These are phyloP conservation scores for Augochlora pura DNA, from an alignment of 1,140 invertebrate genomes.

Conservation along the genomic window DNA sequence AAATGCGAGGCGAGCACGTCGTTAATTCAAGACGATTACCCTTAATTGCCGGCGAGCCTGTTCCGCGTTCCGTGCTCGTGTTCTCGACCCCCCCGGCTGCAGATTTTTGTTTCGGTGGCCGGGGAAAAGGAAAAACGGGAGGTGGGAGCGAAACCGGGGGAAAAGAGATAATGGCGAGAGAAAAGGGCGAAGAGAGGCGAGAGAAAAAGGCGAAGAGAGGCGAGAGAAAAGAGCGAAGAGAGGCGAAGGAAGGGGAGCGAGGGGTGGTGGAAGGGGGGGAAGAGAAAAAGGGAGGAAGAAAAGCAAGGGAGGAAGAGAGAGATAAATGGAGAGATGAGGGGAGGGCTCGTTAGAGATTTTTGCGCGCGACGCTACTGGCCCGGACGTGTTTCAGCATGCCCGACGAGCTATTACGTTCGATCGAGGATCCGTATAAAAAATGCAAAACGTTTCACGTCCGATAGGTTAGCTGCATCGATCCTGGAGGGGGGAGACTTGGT, in stretches of 20 bases:
- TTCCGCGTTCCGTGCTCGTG: not conserved
- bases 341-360: not conserved
- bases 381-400: not conserved
- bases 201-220: too few relatives aligned
- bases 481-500: constrained; percentile 17
- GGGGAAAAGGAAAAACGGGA: not conserved
- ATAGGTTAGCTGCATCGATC: constrained; percentile 43
- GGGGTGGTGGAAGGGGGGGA: too few relatives aligned
- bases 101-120: not conserved
- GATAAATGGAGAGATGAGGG: not conserved
- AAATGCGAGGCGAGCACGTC: constrained; percentile 1
- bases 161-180: not conserved
- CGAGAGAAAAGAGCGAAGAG: too few relatives aligned
- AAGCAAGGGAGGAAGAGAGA: not conserved
- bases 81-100: too few relatives aligned
- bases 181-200: not conserved
- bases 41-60: constrained; percentile 24
- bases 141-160: too few relatives aligned
- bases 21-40: constrained; percentile 30
- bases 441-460: constrained; percentile 38
- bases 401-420: constrained; percentile 15
- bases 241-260: not conserved
- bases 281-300: not conserved
- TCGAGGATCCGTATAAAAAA: constrained; percentile 32
- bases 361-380: too few relatives aligned